Conservation (phyloP, 2,888 invertebrate species). For the Encarsia formosa region DNA sequence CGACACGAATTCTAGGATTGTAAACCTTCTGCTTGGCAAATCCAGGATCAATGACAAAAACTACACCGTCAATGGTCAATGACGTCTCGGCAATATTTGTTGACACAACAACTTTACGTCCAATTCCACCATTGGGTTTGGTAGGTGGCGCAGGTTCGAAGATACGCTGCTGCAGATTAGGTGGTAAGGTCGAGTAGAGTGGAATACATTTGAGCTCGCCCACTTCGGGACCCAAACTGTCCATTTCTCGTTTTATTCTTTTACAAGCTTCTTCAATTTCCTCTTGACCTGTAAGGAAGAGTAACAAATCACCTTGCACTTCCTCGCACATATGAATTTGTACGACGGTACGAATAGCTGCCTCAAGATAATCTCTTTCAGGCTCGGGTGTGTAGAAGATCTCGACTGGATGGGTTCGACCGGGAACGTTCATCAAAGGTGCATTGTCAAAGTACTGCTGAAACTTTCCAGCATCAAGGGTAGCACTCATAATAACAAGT, state of each 20-base stretch:
- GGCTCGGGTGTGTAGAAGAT: slow-evolving; percentile 99
- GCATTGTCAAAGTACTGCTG: slow-evolving; percentile 99
- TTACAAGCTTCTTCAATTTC: slow-evolving; percentile 99
- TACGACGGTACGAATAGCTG: slow-evolving; percentile 94
- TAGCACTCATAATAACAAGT: slow-evolving; percentile 98
- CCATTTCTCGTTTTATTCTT: slow-evolving; percentile 90
- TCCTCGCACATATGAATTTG: slow-evolving; percentile 97
- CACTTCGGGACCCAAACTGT: slow-evolving; percentile 92
- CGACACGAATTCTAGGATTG: slow-evolving; percentile 87
- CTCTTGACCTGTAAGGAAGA: slow-evolving; percentile 86
- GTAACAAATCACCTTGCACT: slow-evolving; percentile 83
- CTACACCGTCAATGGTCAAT: slow-evolving; percentile 97
- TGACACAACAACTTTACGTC: slow-evolving; percentile 91
- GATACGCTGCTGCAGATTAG: slow-evolving; percentile 93
- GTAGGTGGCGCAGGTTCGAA: slow-evolving; percentile 95
- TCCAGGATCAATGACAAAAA: slow-evolving; percentile 99
- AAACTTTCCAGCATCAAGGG: slow-evolving; percentile 98
- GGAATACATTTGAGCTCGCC: slow-evolving; percentile 98
- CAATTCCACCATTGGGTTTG: slow-evolving; percentile 82
- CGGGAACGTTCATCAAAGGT: slow-evolving; percentile 97
- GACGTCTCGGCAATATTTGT: slow-evolving; percentile 99
- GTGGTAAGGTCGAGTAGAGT: slow-evolving; percentile 95
- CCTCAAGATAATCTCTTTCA: slow-evolving; percentile 95
- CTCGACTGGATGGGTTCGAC: slow-evolving; percentile 91
- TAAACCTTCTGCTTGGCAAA: slow-evolving; percentile 98